A percentile compares a stretch with the other conserved stretches of the same genome.
Evolutionary conservation across 2,888 invertebrate species (phyloP).

Genomic region (Lasioglossum leucozonium): DNA sequence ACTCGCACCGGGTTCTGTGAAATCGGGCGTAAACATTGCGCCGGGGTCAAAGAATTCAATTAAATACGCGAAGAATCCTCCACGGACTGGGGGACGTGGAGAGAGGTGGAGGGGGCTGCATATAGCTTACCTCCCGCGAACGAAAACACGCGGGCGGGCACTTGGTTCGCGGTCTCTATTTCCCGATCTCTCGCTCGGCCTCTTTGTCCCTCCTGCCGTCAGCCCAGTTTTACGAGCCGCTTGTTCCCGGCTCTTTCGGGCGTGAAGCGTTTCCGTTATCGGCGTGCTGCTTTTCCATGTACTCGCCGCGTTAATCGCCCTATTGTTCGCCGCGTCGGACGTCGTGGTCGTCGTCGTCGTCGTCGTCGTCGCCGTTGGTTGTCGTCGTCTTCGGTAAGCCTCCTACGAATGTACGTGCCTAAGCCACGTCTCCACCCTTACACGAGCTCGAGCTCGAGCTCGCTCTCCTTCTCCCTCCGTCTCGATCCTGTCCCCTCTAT

Average conservation of each 20-base stretch:
- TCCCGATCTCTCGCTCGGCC: not conserved
- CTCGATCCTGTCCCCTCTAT: not conserved
- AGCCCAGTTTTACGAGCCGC: constrained; percentile 30
- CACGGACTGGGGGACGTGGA: too few species aligned
- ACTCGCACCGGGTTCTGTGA: not conserved
- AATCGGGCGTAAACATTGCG: not conserved
- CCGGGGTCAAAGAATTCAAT: not conserved
- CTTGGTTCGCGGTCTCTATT: not conserved
- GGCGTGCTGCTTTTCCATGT: constrained; percentile 67
- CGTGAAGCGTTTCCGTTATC: constrained; percentile 67
- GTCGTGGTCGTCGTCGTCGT: constrained; percentile 47
- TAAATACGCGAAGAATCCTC: not conserved
- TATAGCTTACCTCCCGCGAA: not conserved
- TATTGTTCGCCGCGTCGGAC: constrained; percentile 67
- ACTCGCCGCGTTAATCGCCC: constrained; percentile 66
- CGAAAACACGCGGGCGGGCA: not conserved
- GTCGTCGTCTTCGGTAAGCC: constrained; percentile 64
- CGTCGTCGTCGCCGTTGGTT: constrained; percentile 54
- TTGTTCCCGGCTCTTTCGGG: constrained; percentile 36
- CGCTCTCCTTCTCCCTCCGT: not conserved
- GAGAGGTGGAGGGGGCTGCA: not conserved
- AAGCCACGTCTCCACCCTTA: constrained; percentile 40
- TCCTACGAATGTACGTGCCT: constrained; percentile 55
- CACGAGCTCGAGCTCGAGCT: not conserved
- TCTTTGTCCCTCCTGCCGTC: not conserved